A percentile compares a stretch with the other conserved stretches of the same genome.
phyloP scores from a whole-genome alignment of 2,888 invertebrate genomes.

The Diarsia brunnea region DNA sequence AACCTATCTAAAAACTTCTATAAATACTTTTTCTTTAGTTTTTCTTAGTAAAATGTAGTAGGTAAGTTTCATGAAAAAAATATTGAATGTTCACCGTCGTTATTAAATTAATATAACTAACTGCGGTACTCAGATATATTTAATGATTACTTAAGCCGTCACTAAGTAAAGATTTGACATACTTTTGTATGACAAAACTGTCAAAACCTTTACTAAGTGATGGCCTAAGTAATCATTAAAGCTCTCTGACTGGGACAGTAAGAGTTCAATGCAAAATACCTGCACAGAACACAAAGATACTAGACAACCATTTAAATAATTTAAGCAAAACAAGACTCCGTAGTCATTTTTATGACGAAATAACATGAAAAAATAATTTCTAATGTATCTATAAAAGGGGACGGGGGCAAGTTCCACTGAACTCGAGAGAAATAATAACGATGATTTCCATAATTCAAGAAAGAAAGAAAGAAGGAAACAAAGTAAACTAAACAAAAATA shows the following conservation, averaged over 20 bases:
- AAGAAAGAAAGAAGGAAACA: constrained; percentile 69
- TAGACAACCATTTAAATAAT: constrained; percentile 64
- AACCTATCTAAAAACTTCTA: too few relatives aligned
- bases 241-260: too few relatives aligned
- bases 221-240: too few relatives aligned
- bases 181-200: too few relatives aligned
- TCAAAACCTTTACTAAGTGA: too few relatives aligned
- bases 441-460: constrained; percentile 82
- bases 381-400: constrained; percentile 78
- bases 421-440: constrained; percentile 80
- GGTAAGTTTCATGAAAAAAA: too few relatives aligned
- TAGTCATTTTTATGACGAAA: constrained; percentile 66
- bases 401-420: constrained; percentile 71
- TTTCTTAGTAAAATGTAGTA: too few relatives aligned
- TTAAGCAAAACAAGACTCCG: constrained; percentile 65
- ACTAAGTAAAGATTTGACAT: too few relatives aligned
- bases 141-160: too few relatives aligned
- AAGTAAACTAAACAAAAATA: constrained; percentile 86
- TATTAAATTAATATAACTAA: constrained; percentile 15
- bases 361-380: constrained; percentile 72
- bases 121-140: too few relatives aligned
- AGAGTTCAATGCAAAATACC: constrained; percentile 39
- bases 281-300: constrained; percentile 36
- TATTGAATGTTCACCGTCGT: not conserved
- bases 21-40: too few relatives aligned